Conservation (phyloP, 1,140 invertebrate genomes). For the Zaprionus vittiger region DNA sequence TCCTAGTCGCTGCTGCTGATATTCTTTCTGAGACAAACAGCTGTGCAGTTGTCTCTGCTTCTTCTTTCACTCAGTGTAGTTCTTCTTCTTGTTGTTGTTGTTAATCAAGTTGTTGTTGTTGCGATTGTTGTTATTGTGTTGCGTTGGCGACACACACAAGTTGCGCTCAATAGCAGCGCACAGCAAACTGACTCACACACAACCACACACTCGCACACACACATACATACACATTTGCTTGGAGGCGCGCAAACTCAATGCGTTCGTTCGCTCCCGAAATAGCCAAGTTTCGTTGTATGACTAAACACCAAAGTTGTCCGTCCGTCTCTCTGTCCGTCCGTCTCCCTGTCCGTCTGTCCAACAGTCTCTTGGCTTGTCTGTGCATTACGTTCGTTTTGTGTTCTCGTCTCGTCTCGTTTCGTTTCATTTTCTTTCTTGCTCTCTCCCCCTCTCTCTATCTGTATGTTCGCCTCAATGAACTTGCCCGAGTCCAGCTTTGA, state of each 20-base stretch:
- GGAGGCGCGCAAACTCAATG: slow-evolving; percentile 47
- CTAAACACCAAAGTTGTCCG: slow-evolving; percentile 51
- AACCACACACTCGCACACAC: slow-evolving; percentile 28
- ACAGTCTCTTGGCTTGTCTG: slow-evolving; percentile 6
- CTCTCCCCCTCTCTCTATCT: too few relatives aligned
- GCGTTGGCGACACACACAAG: slow-evolving; percentile 44
- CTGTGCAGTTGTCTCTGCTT: background rate
- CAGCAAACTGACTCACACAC: slow-evolving; percentile 44
- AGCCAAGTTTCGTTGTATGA: slow-evolving; percentile 70
- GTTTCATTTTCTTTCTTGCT: slow-evolving; percentile 14
- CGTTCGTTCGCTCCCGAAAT: slow-evolving; percentile 73
- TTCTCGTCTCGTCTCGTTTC: slow-evolving; percentile 11
- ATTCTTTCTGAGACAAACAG: background rate
- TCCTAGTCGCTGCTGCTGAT: background rate
- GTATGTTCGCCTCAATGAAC: slow-evolving; percentile 41
- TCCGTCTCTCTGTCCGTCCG: slow-evolving; percentile 14
- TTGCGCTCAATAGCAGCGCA: slow-evolving; percentile 29
- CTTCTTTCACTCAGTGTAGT: background rate
- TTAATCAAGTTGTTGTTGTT: slow-evolving; percentile 10
- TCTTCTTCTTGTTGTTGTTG: slow-evolving; percentile 5
- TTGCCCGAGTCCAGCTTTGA: slow-evolving; percentile 38
- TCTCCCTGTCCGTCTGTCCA: slow-evolving; percentile 6
- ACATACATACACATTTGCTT: slow-evolving; percentile 9
- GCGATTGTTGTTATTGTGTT: slow-evolving; percentile 29
- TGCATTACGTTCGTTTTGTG: slow-evolving; percentile 4